A percentile compares a stretch with the other conserved stretches of the same genome.
phyloP scores from a whole-genome alignment of 2,797 vertebrate genomes.

The Myotis pilosus region DNA sequence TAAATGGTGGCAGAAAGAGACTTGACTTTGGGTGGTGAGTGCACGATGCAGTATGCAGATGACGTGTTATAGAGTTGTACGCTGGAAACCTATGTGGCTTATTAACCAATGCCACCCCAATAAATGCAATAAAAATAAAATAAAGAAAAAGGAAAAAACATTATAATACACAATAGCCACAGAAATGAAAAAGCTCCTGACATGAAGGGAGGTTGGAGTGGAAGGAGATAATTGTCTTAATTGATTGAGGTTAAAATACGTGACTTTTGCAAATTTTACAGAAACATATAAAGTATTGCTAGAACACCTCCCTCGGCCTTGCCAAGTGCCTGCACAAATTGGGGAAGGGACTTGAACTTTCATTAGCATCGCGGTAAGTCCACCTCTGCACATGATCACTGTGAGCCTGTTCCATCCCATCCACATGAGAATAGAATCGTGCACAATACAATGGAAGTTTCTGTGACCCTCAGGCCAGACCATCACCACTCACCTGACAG shows the following conservation, averaged over 20 bases:
- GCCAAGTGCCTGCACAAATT: neutral
- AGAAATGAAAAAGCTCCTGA: neutral
- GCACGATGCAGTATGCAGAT: no score
- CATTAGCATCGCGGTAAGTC: neutral
- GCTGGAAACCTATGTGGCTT: neutral
- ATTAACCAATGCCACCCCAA: neutral
- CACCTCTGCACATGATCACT: neutral
- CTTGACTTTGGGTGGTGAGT: neutral
- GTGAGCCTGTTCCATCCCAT: neutral
- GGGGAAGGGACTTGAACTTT: neutral
- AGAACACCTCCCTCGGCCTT: neutral
- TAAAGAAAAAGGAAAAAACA: neutral
- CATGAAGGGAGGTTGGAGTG: neutral
- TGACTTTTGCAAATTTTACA: neutral
- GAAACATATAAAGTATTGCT: neutral
- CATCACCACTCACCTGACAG: conserved; percentile 88
- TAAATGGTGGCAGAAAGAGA: neutral
- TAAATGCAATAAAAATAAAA: neutral
- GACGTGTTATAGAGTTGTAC: neutral
- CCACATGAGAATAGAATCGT: neutral
- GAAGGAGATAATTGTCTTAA: neutral
- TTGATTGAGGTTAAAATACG: neutral
- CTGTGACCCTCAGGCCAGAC: neutral
- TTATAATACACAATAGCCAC: neutral
- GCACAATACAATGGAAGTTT: neutral